phyloP scores from a whole-genome alignment of 2,888 invertebrate genomes.

The Drosophila quinaria region DNA sequence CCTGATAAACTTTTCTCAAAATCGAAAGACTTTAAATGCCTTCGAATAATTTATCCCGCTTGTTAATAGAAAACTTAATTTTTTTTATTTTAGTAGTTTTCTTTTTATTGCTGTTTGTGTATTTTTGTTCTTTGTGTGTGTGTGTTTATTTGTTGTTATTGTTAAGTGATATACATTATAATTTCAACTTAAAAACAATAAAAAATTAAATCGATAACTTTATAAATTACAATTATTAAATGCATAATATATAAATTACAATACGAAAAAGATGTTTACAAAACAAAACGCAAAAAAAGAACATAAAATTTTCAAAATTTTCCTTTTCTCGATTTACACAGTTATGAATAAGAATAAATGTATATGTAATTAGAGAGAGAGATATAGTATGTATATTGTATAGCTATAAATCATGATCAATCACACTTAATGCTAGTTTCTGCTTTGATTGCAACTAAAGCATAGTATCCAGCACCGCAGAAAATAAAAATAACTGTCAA shows the following conservation, averaged over 20 bases:
- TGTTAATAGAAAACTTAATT: conserved; percentile 1
- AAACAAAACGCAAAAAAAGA: conserved; percentile 31
- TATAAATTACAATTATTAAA: conserved; percentile 75
- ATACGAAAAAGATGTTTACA: conserved; percentile 30
- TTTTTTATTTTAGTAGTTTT: conserved; percentile 48
- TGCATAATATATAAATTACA: conserved; percentile 70
- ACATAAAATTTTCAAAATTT: conserved; percentile 66
- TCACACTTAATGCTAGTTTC: conserved; percentile 53
- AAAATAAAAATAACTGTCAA: too few species aligned
- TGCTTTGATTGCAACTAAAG: conserved; percentile 63
- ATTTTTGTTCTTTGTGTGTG: conserved; percentile 49
- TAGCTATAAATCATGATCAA: conserved; percentile 31
- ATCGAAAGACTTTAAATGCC: not conserved
- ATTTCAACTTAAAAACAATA: conserved; percentile 71
- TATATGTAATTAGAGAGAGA: conserved; percentile 1
- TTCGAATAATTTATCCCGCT: too few species aligned
- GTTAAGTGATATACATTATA: conserved; percentile 57
- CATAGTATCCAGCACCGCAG: too few species aligned
- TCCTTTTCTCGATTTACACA: conserved; percentile 23
- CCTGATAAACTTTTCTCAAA: not conserved
- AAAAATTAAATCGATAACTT: conserved; percentile 52
- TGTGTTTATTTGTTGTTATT: conserved; percentile 40
- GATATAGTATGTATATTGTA: conserved; percentile 7
- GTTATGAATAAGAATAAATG: conserved; percentile 15
- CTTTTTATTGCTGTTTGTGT: conserved; percentile 54